Base-by-base conservation (phyloP, 1,140 invertebrate genomes). In the Papilio helenus region DNA sequence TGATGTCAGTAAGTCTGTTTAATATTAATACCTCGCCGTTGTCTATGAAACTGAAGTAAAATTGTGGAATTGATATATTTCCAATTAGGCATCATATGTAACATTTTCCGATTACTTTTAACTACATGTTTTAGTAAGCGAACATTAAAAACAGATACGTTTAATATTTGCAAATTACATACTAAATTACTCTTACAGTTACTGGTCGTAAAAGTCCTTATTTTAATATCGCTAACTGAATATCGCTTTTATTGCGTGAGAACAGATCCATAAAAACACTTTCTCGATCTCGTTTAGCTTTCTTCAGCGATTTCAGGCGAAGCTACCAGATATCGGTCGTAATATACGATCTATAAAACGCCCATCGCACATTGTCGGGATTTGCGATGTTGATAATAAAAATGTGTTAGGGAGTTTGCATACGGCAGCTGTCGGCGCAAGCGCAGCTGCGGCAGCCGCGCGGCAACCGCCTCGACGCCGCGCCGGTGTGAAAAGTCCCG, bases 401-500 rank as follows among this genome's bases (percentile, higher is more conserved):
- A 92, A 90, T 93, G 90, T 91, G 90, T 92, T 93, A 93, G 91
- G 91, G 91, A 85, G 92, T 92, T 92, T 92, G 91, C 92, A 93
- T 92, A 94, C 88, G 77, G 85, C 91, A 90, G 91, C 88, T 91
- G 90, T 44, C 12, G 44, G 20, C 18, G 20, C 72, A 73, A 49
- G 12, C 72, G 72, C 72, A 73, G 80, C 83, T 80, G 82, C 81
- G 80, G 85, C 90, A 91, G 90, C 90, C 91, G 88, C 85, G 80
- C 81, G 71, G 23, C 3, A 26, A n/a, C 20, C 51, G 46, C 46
- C 46, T 49, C 42, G 72, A 39, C 34, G 1, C 34, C 34, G 74
- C 80, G 76, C 79, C 80, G 85, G 86, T 93, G 92, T 94, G 92
- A 94, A 93, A 91, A 91, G 82, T 87, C 74, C 81, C 81, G 85